Conservation (phyloP, 1,140 invertebrate species). For the Scaptomyza pallida region DNA sequence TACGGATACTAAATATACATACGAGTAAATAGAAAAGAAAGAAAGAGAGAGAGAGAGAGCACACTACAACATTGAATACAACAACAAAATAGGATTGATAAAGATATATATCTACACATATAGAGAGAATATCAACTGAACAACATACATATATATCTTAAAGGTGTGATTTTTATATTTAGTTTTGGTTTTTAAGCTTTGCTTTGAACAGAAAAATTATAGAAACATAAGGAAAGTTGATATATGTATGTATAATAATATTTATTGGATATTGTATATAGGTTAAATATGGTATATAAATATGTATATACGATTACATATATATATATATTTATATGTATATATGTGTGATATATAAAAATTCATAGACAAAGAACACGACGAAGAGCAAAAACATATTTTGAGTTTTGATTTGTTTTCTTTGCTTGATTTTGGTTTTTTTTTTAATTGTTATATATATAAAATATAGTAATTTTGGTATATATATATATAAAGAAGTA, state of each 20-base stretch:
- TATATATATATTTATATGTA: constrained; percentile 47
- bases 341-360: constrained; percentile 55
- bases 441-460: constrained; percentile 49
- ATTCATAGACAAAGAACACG: constrained; percentile 84
- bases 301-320: constrained; percentile 44
- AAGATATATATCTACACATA: constrained; percentile 2
- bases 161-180: too few species aligned
- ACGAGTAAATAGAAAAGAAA: constrained; percentile 16
- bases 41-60: constrained; percentile 16
- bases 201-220: constrained; percentile 31
- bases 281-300: constrained; percentile 28
- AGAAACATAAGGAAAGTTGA: constrained; percentile 9
- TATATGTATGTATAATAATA: constrained; percentile 13
- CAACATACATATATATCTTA: constrained; percentile 20
- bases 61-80: constrained; percentile 37
- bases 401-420: constrained; percentile 73
- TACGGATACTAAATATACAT: constrained; percentile 18
- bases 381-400: constrained; percentile 84
- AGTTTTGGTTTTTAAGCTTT: constrained; percentile 15
- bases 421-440: constrained; percentile 57
- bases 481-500: constrained; percentile 49
- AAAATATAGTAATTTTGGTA: constrained; percentile 36
- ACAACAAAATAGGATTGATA: constrained; percentile 2
- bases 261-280: constrained; percentile 43
- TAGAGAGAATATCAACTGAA: constrained; percentile 21